Conservation (phyloP, 2,888 invertebrate genomes). For the Chrysotoxum bicinctum region DNA sequence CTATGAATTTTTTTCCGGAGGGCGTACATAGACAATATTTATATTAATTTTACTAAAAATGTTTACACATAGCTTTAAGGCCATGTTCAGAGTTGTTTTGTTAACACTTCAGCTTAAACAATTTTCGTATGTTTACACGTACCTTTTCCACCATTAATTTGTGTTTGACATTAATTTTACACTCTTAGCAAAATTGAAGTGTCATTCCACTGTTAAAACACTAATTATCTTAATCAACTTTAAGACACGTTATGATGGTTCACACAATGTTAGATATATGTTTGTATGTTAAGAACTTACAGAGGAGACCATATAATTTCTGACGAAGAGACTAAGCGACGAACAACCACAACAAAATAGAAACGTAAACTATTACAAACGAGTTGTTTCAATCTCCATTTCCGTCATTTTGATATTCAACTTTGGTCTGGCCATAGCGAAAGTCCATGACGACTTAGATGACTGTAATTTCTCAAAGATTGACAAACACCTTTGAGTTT, state of each 20-base stretch:
- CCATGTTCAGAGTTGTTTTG: not conserved
- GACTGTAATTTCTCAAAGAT: conserved; percentile 42
- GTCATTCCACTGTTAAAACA: conserved; percentile 12
- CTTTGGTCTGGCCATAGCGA: not conserved
- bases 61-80: not conserved
- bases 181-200: not conserved
- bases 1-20: too few relatives aligned
- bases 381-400: conserved; percentile 17
- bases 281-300: not conserved
- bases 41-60: too few relatives aligned
- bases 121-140: not conserved
- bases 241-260: not conserved
- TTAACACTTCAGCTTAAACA: not conserved
- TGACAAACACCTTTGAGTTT: conserved; percentile 37
- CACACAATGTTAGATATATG: not conserved
- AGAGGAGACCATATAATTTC: conserved; percentile 18
- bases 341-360: not conserved
- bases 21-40: too few relatives aligned
- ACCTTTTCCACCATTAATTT: not conserved
- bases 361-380: conserved; percentile 1
- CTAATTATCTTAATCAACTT: conserved; percentile 44
- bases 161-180: not conserved
- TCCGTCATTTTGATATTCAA: conserved; percentile 32
- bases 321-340: not conserved
- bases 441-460: not conserved